Evolutionary conservation across 2,797 vertebrate genomes (phyloP).

Genomic region (Psittacula derbiana): DNA sequence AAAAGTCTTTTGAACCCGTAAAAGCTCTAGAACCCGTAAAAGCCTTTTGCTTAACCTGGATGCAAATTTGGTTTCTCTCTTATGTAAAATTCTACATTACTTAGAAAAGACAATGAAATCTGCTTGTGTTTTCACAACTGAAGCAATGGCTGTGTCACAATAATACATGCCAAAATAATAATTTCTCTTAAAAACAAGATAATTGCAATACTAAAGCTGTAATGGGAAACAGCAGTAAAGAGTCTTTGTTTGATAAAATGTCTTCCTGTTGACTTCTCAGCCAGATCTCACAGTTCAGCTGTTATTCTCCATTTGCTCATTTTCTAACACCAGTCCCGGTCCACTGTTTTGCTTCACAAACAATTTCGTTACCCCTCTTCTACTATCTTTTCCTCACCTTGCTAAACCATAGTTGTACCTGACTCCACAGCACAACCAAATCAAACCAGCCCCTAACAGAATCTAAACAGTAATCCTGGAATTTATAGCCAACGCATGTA

Average conservation of each 20-base stretch:
- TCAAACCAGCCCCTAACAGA: not conserved
- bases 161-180: not conserved
- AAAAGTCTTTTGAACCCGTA: not conserved
- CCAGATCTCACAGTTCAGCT: not conserved
- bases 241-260: not conserved
- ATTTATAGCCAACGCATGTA: rapidly evolving
- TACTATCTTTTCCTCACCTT: not conserved
- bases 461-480: not conserved
- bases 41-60: not conserved
- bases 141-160: not conserved
- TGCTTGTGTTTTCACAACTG: not conserved
- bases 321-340: not conserved
- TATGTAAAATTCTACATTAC: not conserved
- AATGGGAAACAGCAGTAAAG: not conserved
- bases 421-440: not conserved
- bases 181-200: not conserved
- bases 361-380: not conserved
- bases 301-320: not conserved
- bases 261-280: not conserved
- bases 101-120: not conserved
- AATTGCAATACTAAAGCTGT: not conserved
- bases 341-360: not conserved
- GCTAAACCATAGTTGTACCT: rapidly evolving
- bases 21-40: not conserved
- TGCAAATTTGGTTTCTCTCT: not conserved